Evolutionary conservation across 2,797 vertebrate species (phyloP), one percentile per base, ranked within the genome.

Genomic region (Meda fulgida): DNA sequence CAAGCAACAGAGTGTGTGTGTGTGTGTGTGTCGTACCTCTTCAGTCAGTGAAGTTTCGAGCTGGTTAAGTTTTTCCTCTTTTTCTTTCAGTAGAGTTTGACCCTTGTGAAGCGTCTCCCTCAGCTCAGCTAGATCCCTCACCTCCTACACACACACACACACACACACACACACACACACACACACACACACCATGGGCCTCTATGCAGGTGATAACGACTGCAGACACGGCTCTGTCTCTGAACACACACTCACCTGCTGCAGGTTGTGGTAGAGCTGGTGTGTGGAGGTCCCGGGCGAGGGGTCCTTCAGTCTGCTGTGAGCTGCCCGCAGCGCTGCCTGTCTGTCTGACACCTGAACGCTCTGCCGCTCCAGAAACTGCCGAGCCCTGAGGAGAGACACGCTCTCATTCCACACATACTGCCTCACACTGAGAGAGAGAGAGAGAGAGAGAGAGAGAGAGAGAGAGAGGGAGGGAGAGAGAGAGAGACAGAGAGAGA

Each of bases 31-130:
- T 66, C 8, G 43, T 72, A 96, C 96, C 96, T 96, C 95, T 69
- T 95, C 95, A 79, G 84, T 81, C 66, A 96, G 90, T 0, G 95
- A 96, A 13, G 90, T 92, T 91, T 96, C 95, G 89, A 96, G 89
- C 89, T 95, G 94, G 65, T 51, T 93, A 16, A 97, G 93, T 63
- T 89, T 91, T 86, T 96, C 92, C 48, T 96, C 95, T 34, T 96
- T 94, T 92, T 92, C 91, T 89, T 90, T 94, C 81, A 96, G 91
- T 48, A 97, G 90, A 21, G 81, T 85, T 0, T 93, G 93, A 2
- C 95, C 94, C 58, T 92, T 95, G 86, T 81, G 84, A 92, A 96
- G 89, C 19, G 92, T 94, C 0, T 86, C 91, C 81, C 90, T 94
- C 90, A 95, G 93, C 90, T 93, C 90, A 71, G 93, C 92, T 89